Evolutionary conservation across 2,113 vertebrate species (phyloP), one percentile per base, ranked within the genome.

Genomic region (Syngnathus typhle): DNA sequence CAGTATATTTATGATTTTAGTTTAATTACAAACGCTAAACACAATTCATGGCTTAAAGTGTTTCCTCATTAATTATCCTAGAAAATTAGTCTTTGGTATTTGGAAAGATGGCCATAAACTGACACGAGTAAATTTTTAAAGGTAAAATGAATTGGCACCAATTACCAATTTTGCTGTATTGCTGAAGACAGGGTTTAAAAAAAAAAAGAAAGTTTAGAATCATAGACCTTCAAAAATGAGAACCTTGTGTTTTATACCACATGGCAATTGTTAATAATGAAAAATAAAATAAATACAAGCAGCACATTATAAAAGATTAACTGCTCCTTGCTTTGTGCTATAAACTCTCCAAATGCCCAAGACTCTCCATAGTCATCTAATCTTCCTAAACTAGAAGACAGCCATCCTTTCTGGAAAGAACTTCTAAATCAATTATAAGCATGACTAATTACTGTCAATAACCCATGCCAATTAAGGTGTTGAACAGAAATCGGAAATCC

Each of bases 391-490:
- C 51, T 23, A 39, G 60, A 65, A 70, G 44, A 27, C 21, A 54
- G 1, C 0, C 32, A n/a, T 72, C 37, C 21, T 65, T 58, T 68
- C 52, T 19, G 39, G 12, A 43, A 65, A 51, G 32, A 62, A 19
- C 44, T 23, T 16, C 63, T 61, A 10, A 78, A 85, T 86, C 72
- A 76, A 87, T 85, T 80, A 79, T 39, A n/a, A 54, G 74, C 41
- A 32, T 41, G 7, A 47, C 74, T 78, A 85, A 88, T 88, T 82
- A 62, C 60, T 44, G 39, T 86, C 84, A 88, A 88, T 88, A 87
- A 71, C 73, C 84, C 85, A 82, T 87, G 80, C 84, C 76, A 87
- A 89, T 86, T 84, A 88, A 86, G 76, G 79, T 44, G 16, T 27
- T 59, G 78, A 69, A 71, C 58, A 73, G 66, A 80, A 82, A 77